Base-by-base conservation (phyloP, 2,888 invertebrate species). In the Leistus spinibarbis region DNA sequence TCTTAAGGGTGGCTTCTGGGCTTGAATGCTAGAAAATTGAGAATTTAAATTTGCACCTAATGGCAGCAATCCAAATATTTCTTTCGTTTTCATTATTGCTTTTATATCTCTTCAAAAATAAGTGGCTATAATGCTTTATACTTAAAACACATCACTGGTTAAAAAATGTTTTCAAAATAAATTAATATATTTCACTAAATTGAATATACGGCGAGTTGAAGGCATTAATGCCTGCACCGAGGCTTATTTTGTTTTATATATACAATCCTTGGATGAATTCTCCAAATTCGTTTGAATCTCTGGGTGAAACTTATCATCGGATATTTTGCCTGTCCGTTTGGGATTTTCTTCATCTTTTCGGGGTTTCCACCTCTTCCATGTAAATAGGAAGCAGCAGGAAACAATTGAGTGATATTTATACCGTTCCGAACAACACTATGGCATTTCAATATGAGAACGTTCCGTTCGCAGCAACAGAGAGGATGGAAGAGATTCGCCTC, bases 391-490 rank as follows among this genome's bases (percentile, higher is more conserved):
- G 69, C 69, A 22, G 69, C 64, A 71, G 64, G 64, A 71, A 71
- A 71, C 71, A 71, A 71, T 71, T 63, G 63, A n/a, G 64, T 27
- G 71, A 63, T 71, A 71, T 64, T 71, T 71, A 64, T 64, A 64
- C 64, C 63, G 70, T 70, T 40, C 71, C 16, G 23, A 54, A 71
- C 71, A 71, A 71, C 69, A 64, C 64, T 71, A 22, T 16, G 64
- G 71, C 63, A 71, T 71, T 71, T 71, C 71, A 71, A 71, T 71
- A 71, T 71, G 63, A 54, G 54, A 20, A 19, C 19, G 19, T 13
- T 10, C 40, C 7, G 40, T 13, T 40, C 40, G 40, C 40, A 40
- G 40, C 40, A 40, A 40, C 40, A 40, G 40, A 40, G 40, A 7
- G 40, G 10, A 20, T 60, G 60, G 10, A 3, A 22, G 60, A 60